Evolutionary conservation across 2,888 invertebrate genomes (phyloP).

Genomic region (Tigriopus californicus): DNA sequence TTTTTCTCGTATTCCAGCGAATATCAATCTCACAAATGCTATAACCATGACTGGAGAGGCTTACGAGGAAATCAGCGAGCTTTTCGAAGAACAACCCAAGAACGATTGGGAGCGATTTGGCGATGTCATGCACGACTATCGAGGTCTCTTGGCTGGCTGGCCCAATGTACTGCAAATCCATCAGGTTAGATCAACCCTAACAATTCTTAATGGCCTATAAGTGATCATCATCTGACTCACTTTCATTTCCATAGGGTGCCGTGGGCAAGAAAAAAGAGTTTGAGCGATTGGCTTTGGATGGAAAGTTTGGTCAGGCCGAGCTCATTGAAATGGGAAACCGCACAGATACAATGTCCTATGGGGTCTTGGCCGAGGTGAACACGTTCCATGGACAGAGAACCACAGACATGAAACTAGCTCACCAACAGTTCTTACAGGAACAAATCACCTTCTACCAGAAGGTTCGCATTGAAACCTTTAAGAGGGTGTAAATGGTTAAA

Average conservation of each 20-base stretch:
- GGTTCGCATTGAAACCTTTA: conserved; percentile 25
- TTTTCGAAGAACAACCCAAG: conserved; percentile 77
- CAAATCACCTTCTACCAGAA: conserved; percentile 84
- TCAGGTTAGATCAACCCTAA: conserved; percentile 36
- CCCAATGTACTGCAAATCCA: conserved; percentile 78
- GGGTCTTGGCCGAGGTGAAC: conserved; percentile 78
- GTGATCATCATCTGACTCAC: conserved; percentile 6
- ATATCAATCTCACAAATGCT: conserved; percentile 44
- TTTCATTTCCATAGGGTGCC: conserved; percentile 35
- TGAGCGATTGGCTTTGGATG: conserved; percentile 54
- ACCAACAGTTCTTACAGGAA: conserved; percentile 64
- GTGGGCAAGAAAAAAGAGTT: conserved; percentile 76
- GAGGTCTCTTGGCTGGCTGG: conserved; percentile 71
- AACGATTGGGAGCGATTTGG: conserved; percentile 74
- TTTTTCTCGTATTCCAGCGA: background rate
- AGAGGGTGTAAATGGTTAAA: background rate
- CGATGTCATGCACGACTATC: conserved; percentile 81
- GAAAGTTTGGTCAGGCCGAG: conserved; percentile 61
- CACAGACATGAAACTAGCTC: conserved; percentile 60
- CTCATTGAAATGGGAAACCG: conserved; percentile 56
- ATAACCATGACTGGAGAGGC: conserved; percentile 69
- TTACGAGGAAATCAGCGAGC: conserved; percentile 67
- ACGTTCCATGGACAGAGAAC: conserved; percentile 78
- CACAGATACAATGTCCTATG: conserved; percentile 79
- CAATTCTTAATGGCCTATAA: background rate